Evolutionary conservation across 2,888 invertebrate genomes (phyloP), one percentile per base, ranked within the genome.

Genomic region (Eristalis intricaria): DNA sequence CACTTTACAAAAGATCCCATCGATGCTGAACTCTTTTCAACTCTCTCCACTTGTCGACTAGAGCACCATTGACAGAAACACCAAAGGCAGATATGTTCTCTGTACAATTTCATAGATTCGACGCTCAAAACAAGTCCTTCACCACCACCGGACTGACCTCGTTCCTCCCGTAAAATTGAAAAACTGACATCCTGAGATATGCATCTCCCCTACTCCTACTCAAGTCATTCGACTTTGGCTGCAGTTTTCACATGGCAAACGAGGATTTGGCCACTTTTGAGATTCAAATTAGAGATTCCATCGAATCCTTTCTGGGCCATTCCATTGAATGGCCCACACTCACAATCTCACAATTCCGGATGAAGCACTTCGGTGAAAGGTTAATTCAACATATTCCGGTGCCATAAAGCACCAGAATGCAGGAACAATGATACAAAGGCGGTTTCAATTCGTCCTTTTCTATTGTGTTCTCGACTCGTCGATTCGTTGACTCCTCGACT

Each of bases 341-440:
- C 68, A 73, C 75, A 83, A 75, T 69, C 63, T 40, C 13, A 64
- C 69, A 50, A 71, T 61, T 78, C 26, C 61, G 66, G 50, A 43
- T 79, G 79, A 60, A 79, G 19, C 50, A 19, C 19, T 75, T 40
- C 66, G 63, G 64, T 83, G 79, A 76, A 83, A 82, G 74, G 70
- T 82, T 82, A 64, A 78, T 82, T 82, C 78, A 82, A 78, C 65
- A 71, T 64, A 78, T 82, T 82, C 70, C 66, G 66, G 38, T 69
- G 60, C 40, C 73, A 68, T 71, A 83, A 83, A 83, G 77, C 77
- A 71, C 61, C 61, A 71, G 61, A 71, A 77, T 71, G 61, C 32
- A 13, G 75, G 64, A 23, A 64, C 64, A 76, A 66, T 61, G 71
- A 73, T 50, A 78, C 63, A 82, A 69, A 68, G 29, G 50, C 38